These are phyloP conservation scores for Drosophila pectinifera DNA, from an alignment of 1,140 invertebrate species.

Conservation along the genomic window DNA sequence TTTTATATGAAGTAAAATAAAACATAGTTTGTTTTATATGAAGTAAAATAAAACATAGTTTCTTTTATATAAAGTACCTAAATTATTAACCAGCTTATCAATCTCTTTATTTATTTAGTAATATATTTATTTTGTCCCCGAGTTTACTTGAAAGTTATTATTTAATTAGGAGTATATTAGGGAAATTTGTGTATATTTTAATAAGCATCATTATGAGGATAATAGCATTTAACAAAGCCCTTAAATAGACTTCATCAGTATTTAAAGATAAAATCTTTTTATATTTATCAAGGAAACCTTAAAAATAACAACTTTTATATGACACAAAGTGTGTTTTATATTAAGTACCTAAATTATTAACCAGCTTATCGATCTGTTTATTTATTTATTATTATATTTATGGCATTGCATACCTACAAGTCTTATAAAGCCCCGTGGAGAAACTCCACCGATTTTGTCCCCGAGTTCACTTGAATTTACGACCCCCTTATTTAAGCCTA, in stretches of 20 bases:
- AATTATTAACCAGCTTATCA: not conserved
- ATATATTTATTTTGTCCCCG: not conserved
- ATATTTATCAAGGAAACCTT: not conserved
- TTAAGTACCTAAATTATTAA: not conserved
- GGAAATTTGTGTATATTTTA: not conserved
- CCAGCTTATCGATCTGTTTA: not conserved
- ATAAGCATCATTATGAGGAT: no score
- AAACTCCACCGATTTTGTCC: constrained; percentile 1
- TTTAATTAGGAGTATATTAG: not conserved
- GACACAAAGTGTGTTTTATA: no score
- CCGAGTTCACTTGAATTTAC: constrained; percentile 2
- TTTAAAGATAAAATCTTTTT: not conserved
- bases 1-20: no score
- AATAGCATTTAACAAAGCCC: no score
- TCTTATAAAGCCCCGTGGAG: not conserved
- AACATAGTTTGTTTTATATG: no score
- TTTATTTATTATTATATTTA: not conserved
- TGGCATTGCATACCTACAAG: no score
- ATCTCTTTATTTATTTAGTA: not conserved
- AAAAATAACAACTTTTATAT: no score
- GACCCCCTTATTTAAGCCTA: constrained; percentile 51
- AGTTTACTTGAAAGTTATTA: no score
- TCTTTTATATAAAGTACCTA: not conserved
- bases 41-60: no score
- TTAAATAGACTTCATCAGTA: not conserved